These are phyloP conservation scores for Telmatherina bonti DNA, from an alignment of 2,797 vertebrate species.

Conservation along the genomic window DNA sequence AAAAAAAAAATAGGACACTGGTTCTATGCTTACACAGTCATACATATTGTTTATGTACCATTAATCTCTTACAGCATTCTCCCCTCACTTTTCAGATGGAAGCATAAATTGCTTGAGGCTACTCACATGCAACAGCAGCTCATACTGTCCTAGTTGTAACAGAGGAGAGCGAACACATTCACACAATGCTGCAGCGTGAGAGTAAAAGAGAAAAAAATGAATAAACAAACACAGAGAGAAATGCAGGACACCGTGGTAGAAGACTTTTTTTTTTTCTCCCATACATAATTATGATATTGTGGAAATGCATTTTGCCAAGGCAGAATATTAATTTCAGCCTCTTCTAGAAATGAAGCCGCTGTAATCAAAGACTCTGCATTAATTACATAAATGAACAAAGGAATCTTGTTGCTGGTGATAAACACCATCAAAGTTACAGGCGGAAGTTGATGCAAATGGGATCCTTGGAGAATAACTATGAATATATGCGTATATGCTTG, in stretches of 20 bases:
- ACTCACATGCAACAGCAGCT: constrained; percentile 71
- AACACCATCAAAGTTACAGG: constrained; percentile 74
- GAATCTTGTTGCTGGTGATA: constrained; percentile 73
- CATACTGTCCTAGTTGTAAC: constrained; percentile 50
- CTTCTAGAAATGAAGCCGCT: constrained; percentile 56
- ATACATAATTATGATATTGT: constrained; percentile 48
- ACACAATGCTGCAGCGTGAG: constrained; percentile 31
- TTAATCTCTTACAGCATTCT: constrained; percentile 75
- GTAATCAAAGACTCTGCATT: constrained; percentile 78
- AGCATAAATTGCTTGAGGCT: constrained; percentile 75
- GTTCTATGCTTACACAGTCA: constrained; percentile 58
- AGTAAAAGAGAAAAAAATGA: constrained; percentile 8
- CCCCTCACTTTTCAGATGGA: constrained; percentile 72
- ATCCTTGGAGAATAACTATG: constrained; percentile 61
- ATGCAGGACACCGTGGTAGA: constrained; percentile 36
- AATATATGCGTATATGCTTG: constrained; percentile 9
- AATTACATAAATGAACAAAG: constrained; percentile 79
- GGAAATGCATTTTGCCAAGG: constrained; percentile 46
- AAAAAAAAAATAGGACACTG: constrained; percentile 36
- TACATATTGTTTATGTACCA: constrained; percentile 80
- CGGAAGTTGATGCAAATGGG: constrained; percentile 65
- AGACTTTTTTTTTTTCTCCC: constrained; percentile 40
- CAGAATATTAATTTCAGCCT: constrained; percentile 64
- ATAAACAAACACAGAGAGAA: constrained; percentile 8
- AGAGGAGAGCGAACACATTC: constrained; percentile 44